These are phyloP conservation scores for Drosophila macrospina DNA, from an alignment of 2,888 invertebrate genomes.

Conservation along the genomic window DNA sequence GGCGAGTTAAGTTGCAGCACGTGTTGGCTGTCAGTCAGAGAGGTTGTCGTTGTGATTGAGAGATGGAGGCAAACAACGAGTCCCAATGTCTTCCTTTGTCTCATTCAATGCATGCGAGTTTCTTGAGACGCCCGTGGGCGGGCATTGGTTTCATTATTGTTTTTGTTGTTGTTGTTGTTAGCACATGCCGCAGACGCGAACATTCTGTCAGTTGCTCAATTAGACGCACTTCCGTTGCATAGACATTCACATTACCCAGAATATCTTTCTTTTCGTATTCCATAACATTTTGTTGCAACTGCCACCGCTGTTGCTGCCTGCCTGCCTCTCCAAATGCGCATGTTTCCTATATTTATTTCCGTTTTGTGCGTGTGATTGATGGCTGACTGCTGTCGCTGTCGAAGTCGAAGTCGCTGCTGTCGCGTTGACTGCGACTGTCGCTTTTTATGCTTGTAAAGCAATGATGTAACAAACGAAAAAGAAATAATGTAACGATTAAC, in stretches of 20 bases:
- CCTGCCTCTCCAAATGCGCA: conserved; percentile 38
- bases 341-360: conserved; percentile 73
- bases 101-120: conserved; percentile 20
- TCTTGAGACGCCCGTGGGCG: conserved; percentile 1
- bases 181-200: conserved; percentile 60
- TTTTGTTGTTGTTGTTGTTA: conserved; percentile 22
- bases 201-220: conserved; percentile 76
- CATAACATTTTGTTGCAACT: conserved; percentile 11
- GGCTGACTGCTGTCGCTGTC: conserved; percentile 62
- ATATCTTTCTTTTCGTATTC: conserved; percentile 11
- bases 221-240: conserved; percentile 76
- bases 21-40: conserved; percentile 58
- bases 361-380: conserved; percentile 76
- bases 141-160: conserved; percentile 9
- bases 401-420: background rate
- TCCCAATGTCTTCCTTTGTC: conserved; percentile 31
- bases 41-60: conserved; percentile 31
- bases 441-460: conserved; percentile 54
- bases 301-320: background rate
- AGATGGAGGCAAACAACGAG: conserved; percentile 20
- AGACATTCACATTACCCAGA: conserved; percentile 20
- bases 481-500: conserved; percentile 65
- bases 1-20: conserved; percentile 48
- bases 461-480: conserved; percentile 69
- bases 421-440: conserved; percentile 52